Evolutionary conservation across 1,140 invertebrate species (phyloP).

Genomic region (Radopholus similis): DNA sequence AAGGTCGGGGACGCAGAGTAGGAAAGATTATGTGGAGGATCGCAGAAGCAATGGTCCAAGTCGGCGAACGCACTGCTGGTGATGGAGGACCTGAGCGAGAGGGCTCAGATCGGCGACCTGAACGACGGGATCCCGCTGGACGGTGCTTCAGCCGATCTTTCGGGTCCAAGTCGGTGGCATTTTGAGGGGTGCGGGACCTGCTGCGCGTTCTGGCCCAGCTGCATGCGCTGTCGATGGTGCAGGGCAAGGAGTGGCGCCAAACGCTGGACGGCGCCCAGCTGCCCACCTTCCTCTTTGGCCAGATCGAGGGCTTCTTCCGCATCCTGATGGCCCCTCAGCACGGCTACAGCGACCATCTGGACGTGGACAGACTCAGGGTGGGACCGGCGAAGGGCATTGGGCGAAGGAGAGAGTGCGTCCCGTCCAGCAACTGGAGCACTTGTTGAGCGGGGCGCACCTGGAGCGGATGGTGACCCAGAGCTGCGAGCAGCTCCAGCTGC

Average conservation of each 20-base stretch:
- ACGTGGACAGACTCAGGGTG: too few species aligned
- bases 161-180: not conserved
- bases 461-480: constrained; percentile 1
- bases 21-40: not conserved
- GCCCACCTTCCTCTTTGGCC: constrained; percentile 27
- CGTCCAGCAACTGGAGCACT: constrained; percentile 1
- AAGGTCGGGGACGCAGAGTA: constrained; percentile 24
- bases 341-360: too few species aligned
- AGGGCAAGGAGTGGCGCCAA: constrained; percentile 23
- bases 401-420: not conserved
- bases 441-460: not conserved
- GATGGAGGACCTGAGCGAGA: constrained; percentile 56
- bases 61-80: constrained; percentile 45
- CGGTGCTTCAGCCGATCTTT: constrained; percentile 1
- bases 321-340: not conserved
- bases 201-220: constrained; percentile 41
- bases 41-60: constrained; percentile 43
- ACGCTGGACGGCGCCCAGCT: constrained; percentile 18
- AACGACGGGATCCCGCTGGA: constrained; percentile 40
- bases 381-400: too few species aligned
- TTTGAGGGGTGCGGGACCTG: constrained; percentile 34
- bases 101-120: constrained; percentile 33
- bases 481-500: not conserved
- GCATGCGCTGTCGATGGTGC: constrained; percentile 33
- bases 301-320: constrained; percentile 25